Conservation (phyloP, 1,140 invertebrate genomes). For the Leptinotarsa lineolata region DNA sequence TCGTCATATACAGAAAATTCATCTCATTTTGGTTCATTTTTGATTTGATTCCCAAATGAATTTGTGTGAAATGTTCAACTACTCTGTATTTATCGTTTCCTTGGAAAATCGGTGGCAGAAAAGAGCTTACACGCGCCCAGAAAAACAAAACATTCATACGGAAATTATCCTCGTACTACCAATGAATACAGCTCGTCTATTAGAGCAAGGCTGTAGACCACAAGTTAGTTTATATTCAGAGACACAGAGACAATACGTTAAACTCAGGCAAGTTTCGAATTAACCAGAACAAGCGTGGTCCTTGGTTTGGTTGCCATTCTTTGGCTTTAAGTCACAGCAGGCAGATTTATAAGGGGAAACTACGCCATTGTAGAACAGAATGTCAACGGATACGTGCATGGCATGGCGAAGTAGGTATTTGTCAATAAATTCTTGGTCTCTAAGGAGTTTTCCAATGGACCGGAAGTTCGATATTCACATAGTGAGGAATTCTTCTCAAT, state of each 20-base stretch:
- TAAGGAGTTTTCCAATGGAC: constrained; percentile 4
- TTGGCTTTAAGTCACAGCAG: neutral
- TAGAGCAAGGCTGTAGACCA: constrained; percentile 2
- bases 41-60: too few relatives aligned
- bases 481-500: neutral
- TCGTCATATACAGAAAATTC: too few relatives aligned
- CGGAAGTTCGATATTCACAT: neutral
- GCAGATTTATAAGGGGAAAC: constrained; percentile 16
- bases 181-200: neutral
- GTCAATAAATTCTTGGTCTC: constrained; percentile 19
- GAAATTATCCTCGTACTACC: too few relatives aligned
- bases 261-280: constrained; percentile 4
- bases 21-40: too few relatives aligned
- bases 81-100: too few relatives aligned
- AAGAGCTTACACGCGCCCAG: too few relatives aligned
- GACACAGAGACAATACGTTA: constrained; percentile 9
- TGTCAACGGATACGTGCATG: constrained; percentile 15
- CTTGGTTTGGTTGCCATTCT: neutral
- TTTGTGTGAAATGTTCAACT: too few relatives aligned
- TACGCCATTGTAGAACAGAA: constrained; percentile 14
- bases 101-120: too few relatives aligned
- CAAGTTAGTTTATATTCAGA: constrained; percentile 16
- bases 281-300: constrained; percentile 20
- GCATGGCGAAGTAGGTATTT: neutral
- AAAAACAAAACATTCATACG: too few relatives aligned